These are phyloP conservation scores for Beroe ovata DNA, from an alignment of 37 sponge, comb jelly and placozoan genomes.

Conservation along the genomic window DNA sequence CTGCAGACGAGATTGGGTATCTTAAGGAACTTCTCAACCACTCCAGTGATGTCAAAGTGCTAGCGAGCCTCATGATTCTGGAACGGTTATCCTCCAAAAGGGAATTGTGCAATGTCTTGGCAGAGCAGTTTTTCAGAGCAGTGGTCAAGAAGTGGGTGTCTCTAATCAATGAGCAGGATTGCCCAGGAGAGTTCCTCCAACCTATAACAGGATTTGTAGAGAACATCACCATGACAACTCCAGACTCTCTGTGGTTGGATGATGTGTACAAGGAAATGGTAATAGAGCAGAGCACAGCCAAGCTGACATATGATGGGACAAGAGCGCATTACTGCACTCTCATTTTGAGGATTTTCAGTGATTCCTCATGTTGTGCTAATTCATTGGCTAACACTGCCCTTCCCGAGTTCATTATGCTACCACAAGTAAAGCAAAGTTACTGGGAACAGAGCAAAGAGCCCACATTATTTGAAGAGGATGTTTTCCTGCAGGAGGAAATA, in stretches of 20 bases:
- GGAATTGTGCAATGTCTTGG: background rate
- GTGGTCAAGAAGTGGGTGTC: background rate
- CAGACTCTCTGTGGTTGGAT: conserved; percentile 29
- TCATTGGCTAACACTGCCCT: conserved; percentile 25
- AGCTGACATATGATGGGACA: background rate
- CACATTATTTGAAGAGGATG: background rate
- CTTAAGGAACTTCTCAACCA: background rate
- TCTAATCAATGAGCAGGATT: conserved; percentile 1
- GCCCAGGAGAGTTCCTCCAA: background rate
- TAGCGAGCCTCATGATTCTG: background rate
- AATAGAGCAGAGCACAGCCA: conserved; percentile 11
- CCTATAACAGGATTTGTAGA: conserved; percentile 24
- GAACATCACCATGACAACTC: conserved; percentile 3
- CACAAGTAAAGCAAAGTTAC: conserved; percentile 40
- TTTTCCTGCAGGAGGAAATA: conserved; percentile 57
- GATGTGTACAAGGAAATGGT: conserved; percentile 50
- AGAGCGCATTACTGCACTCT: conserved; percentile 37
- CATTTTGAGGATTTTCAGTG: conserved; percentile 38
- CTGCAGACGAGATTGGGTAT: background rate
- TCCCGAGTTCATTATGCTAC: conserved; percentile 25
- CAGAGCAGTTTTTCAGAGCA: background rate
- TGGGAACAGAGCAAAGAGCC: conserved; percentile 26
- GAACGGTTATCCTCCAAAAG: conserved; percentile 1
- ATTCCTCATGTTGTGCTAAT: conserved; percentile 46
- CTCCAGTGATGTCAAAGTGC: background rate